Conservation (phyloP, 2,113 vertebrate genomes). For the Halcyon malimbica region DNA sequence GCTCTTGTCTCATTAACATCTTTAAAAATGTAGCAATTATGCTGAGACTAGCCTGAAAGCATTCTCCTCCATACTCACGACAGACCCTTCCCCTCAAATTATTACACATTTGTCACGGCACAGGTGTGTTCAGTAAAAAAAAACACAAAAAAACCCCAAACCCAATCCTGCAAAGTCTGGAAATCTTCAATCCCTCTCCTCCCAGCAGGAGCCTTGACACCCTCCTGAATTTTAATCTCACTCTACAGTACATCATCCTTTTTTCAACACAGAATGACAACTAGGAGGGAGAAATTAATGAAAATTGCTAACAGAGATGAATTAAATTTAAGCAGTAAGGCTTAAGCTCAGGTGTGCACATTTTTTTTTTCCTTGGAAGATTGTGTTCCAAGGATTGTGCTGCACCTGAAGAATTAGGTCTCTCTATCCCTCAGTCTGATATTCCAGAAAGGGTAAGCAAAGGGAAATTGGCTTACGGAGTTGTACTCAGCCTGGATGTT, state of each 20-base stretch:
- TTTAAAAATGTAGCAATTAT: background rate
- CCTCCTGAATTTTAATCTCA: background rate
- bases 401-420: background rate
- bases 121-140: background rate
- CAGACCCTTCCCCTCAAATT: background rate
- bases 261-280: background rate
- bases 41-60: background rate
- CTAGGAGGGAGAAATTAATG: background rate
- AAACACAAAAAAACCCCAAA: background rate
- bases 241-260: background rate
- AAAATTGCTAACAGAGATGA: background rate
- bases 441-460: background rate
- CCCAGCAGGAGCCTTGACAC: background rate
- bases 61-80: background rate
- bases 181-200: background rate
- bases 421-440: background rate
- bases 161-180: background rate
- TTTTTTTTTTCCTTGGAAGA: background rate
- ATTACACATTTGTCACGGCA: background rate
- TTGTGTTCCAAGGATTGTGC: background rate
- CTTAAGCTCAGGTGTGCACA: background rate
- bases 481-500: background rate
- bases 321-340: background rate
- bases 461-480: background rate
- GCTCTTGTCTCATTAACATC: background rate